Evolutionary conservation across 2,888 invertebrate genomes (phyloP).

Genomic region (Chrysolina americana): DNA sequence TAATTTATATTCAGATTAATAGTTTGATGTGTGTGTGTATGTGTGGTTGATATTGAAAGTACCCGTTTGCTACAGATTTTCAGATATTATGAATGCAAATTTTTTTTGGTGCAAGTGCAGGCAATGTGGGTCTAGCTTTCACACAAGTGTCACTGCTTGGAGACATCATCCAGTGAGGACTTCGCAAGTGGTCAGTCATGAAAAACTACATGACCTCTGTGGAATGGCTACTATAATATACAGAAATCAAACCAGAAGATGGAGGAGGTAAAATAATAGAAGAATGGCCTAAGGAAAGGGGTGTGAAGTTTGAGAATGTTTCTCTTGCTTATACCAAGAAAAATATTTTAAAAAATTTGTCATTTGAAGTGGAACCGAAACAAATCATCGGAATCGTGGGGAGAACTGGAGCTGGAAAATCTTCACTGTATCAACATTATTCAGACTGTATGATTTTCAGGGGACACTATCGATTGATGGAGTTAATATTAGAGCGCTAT

Average conservation of each 20-base stretch:
- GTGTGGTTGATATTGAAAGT: too few species aligned
- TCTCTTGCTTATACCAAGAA: slow-evolving; percentile 81
- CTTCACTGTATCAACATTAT: slow-evolving; percentile 81
- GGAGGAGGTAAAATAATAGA: slow-evolving; percentile 70
- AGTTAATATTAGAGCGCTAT: slow-evolving; percentile 73
- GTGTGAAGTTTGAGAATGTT: slow-evolving; percentile 77
- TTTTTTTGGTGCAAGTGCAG: slow-evolving; percentile 52
- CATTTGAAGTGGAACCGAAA: slow-evolving; percentile 77
- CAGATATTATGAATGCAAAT: too few species aligned
- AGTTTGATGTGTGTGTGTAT: too few species aligned
- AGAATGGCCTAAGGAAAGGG: slow-evolving; percentile 81
- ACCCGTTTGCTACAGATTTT: too few species aligned
- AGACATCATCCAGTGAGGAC: slow-evolving; percentile 75
- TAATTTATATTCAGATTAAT: too few species aligned
- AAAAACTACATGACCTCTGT: slow-evolving; percentile 89
- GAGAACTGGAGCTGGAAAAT: slow-evolving; percentile 84
- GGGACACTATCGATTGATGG: slow-evolving; percentile 76
- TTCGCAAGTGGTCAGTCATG: slow-evolving; percentile 86
- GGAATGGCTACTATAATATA: slow-evolving; percentile 77
- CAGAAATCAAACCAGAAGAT: slow-evolving; percentile 68
- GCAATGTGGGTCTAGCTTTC: slow-evolving; percentile 74
- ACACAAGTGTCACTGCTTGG: slow-evolving; percentile 85
- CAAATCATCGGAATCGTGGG: slow-evolving; percentile 85
- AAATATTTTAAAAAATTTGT: slow-evolving; percentile 80
- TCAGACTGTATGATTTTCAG: slow-evolving; percentile 71